Conservation (phyloP, 2,113 vertebrate genomes). For the Carassius auratus region DNA sequence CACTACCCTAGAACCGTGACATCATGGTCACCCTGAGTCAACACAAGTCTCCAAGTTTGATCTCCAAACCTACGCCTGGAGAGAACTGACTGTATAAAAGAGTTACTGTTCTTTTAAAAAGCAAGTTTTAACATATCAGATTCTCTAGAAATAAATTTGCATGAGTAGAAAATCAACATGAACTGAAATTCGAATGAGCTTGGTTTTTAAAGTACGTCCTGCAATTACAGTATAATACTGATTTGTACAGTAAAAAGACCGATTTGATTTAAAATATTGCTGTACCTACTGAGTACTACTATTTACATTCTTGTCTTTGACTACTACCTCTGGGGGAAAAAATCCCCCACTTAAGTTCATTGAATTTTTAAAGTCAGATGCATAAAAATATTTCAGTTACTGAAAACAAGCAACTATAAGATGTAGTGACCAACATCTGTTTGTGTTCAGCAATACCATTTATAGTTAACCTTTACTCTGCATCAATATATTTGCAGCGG, state of each 20-base stretch:
- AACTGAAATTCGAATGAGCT: not conserved
- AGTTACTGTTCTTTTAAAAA: not conserved
- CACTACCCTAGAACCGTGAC: constrained; percentile 18
- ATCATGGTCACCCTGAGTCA: constrained; percentile 46
- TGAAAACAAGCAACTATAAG: not conserved
- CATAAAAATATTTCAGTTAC: not conserved
- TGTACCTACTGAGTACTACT: not conserved
- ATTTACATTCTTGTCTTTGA: not conserved
- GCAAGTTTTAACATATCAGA: not conserved
- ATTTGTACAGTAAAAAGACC: not conserved
- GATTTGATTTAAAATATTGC: not conserved
- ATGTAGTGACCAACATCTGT: not conserved
- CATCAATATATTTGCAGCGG: constrained; percentile 55
- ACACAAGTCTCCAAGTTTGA: not conserved
- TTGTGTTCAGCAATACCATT: not conserved
- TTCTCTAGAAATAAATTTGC: not conserved
- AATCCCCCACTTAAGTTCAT: not conserved
- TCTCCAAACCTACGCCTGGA: not conserved
- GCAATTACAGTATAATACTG: not conserved
- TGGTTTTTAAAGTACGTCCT: not conserved
- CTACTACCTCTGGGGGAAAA: not conserved
- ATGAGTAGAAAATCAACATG: not conserved
- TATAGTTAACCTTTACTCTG: constrained; percentile 34
- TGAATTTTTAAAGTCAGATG: not conserved
- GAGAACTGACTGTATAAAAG: not conserved